Evolutionary conservation across 2,113 vertebrate genomes (phyloP), one percentile per base, ranked within the genome.

Genomic region (Hippocampus barbouri): DNA sequence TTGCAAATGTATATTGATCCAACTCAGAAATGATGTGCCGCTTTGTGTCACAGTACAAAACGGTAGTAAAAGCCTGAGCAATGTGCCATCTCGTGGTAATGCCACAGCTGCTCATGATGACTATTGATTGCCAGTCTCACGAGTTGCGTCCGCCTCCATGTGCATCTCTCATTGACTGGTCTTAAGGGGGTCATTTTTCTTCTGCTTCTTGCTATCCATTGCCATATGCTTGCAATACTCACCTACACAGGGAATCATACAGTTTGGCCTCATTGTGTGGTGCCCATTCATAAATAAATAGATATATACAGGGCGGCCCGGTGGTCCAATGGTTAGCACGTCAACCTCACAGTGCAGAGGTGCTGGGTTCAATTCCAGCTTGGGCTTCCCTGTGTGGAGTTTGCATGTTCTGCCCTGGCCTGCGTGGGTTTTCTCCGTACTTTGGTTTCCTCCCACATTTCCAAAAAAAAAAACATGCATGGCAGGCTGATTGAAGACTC

Each of bases 41-140:
- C 73, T 79, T 80, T 86, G 80, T 85, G 85, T 82, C 51, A 23
- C 72, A 74, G 71, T 60, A 79, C 72, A 70, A 75, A 62, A 51
- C 71, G 4, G 82, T 41, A 76, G 85, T 89, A 86, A 47, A 85
- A 83, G 79, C 79, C 72, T 38, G 84, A 85, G 73, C 69, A 34
- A 91, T 87, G 90, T 92, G 90, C 91, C 87, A 88, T 90, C 87
- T 75, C 84, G 85, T 85, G 79, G 80, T 85, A 88, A 89, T 80
- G 87, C 85, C 85, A 86, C 84, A 80, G 76, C 69, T 68, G 80
- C 85, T 89, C 88, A 89, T 92, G 90, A 92, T 91, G 91, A 89
- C 83, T 91, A 92, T 93, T 85, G 92, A 92, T 92, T 75, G 69
- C 49, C 73, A 54, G 78, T 69, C 81, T 88, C 69, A 70, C 79